Percentiles rank a stretch among this genome's conserved stretches.
Evolutionary conservation across 2,797 vertebrate species (phyloP).

Genomic region (Heterohyrax brucei): DNA sequence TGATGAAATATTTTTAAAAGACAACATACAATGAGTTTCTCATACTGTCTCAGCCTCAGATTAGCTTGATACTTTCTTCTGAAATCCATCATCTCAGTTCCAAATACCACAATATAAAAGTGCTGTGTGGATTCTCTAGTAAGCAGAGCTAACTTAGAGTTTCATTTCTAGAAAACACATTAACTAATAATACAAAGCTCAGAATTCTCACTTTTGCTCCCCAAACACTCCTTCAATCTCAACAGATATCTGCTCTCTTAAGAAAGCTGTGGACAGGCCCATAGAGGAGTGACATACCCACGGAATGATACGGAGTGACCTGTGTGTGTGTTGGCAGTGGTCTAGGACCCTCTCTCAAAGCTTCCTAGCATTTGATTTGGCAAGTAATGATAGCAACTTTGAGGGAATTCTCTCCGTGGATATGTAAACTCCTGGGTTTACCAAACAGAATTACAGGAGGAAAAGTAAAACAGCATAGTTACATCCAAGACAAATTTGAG

Average conservation of each 20-base stretch:
- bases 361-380: conserved; percentile 70
- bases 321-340: conserved; percentile 60
- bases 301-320: conserved; percentile 70
- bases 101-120: conserved; percentile 45
- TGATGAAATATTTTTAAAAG: conserved; percentile 67
- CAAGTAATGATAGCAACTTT: background rate
- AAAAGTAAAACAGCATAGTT: conserved; percentile 22
- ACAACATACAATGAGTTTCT: conserved; percentile 6
- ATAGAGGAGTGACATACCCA: background rate
- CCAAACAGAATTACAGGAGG: conserved; percentile 27
- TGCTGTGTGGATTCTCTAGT: conserved; percentile 55
- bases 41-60: conserved; percentile 48
- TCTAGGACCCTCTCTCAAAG: conserved; percentile 37
- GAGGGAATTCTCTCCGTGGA: conserved; percentile 56
- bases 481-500: conserved; percentile 62
- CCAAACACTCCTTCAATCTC: conserved; percentile 84
- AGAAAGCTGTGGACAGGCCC: conserved; percentile 10
- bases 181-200: conserved; percentile 63
- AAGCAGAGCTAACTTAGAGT: conserved; percentile 54
- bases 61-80: conserved; percentile 63
- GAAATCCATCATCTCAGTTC: conserved; percentile 61
- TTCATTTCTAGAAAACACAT: conserved; percentile 68
- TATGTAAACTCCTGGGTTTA: conserved; percentile 66
- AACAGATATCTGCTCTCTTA: conserved; percentile 58
- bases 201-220: conserved; percentile 69